Percentiles rank a stretch among this genome's conserved stretches.
Conservation (phyloP, 2,888 invertebrate genomes). For the Pseudanteris insignis region DNA sequence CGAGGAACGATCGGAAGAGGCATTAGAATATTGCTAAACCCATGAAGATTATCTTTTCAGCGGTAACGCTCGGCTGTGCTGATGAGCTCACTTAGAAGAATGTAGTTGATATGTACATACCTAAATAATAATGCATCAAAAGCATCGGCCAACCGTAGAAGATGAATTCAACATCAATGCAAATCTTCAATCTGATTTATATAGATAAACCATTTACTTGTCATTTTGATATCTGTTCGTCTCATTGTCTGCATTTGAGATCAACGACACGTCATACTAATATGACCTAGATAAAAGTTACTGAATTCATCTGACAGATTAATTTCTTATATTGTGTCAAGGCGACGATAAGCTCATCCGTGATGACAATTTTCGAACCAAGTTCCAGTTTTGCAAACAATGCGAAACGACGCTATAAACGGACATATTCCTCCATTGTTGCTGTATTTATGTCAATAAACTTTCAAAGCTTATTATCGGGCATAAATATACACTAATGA, state of each 20-base stretch:
- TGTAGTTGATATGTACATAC: conserved; percentile 19
- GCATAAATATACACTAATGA: no score
- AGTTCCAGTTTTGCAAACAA: no score
- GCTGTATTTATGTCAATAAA: no score
- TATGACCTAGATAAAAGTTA: conserved; percentile 18
- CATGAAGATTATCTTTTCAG: conserved; percentile 3
- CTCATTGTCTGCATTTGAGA: conserved; percentile 4
- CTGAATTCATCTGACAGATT: conserved; percentile 15
- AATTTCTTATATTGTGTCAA: conserved; percentile 28
- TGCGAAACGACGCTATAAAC: no score
- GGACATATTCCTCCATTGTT: no score
- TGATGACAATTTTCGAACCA: no score
- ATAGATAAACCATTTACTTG: conserved; percentile 22
- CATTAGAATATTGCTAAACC: conserved; percentile 21
- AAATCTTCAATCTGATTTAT: conserved; percentile 25
- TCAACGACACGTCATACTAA: conserved; percentile 23
- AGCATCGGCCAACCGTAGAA: conserved; percentile 1
- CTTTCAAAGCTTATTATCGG: no score
- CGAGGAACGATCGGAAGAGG: conserved; percentile 8
- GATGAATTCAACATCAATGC: conserved; percentile 3
- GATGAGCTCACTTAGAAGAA: conserved; percentile 16
- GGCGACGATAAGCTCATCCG: conserved; percentile 11
- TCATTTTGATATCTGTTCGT: neutral
- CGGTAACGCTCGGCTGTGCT: conserved; percentile 4
- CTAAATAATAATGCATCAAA: conserved; percentile 20